A percentile compares a stretch with the other conserved stretches of the same genome.
Evolutionary conservation across 2,113 vertebrate species (phyloP).

Genomic region (Anolis carolinensis): DNA sequence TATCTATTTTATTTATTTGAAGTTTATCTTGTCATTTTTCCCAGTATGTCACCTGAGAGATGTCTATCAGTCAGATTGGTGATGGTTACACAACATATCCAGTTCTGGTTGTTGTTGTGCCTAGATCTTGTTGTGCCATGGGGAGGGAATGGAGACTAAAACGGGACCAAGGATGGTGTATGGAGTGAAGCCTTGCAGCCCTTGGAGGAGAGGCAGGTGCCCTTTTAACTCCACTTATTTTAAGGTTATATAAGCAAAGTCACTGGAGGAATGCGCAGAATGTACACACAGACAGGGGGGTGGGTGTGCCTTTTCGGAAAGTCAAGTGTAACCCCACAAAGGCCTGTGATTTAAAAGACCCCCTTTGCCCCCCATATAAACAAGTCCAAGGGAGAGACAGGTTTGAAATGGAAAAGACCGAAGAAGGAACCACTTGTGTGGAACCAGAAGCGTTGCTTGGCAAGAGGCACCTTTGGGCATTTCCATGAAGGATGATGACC

Average conservation of each 20-base stretch:
- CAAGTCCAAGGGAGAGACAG: background rate
- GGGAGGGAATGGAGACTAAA: too few relatives aligned
- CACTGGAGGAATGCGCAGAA: conserved; percentile 65
- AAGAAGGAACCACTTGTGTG: too few relatives aligned
- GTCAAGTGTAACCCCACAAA: conserved; percentile 6
- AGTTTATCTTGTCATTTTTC: too few relatives aligned
- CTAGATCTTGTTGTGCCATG: too few relatives aligned
- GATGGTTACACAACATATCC: too few relatives aligned
- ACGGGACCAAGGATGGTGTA: background rate
- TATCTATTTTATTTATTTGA: too few relatives aligned
- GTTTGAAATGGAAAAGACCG: background rate
- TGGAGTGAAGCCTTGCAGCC: conserved; percentile 24
- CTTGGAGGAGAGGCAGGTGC: conserved; percentile 37
- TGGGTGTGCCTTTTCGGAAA: conserved; percentile 31
- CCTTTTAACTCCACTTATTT: background rate
- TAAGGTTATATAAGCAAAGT: conserved; percentile 71
- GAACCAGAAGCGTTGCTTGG: too few relatives aligned
- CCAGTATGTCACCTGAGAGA: too few relatives aligned
- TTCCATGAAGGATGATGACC: too few relatives aligned
- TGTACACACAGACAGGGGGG: conserved; percentile 47
- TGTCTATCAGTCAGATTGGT: too few relatives aligned
- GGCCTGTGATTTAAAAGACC: conserved; percentile 6
- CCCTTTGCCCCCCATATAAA: background rate
- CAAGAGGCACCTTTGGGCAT: too few relatives aligned
- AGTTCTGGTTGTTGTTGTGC: too few relatives aligned